Evolutionary conservation across 2,113 vertebrate species (phyloP), one percentile per base, ranked within the genome.

Genomic region (Myotis davidii): DNA sequence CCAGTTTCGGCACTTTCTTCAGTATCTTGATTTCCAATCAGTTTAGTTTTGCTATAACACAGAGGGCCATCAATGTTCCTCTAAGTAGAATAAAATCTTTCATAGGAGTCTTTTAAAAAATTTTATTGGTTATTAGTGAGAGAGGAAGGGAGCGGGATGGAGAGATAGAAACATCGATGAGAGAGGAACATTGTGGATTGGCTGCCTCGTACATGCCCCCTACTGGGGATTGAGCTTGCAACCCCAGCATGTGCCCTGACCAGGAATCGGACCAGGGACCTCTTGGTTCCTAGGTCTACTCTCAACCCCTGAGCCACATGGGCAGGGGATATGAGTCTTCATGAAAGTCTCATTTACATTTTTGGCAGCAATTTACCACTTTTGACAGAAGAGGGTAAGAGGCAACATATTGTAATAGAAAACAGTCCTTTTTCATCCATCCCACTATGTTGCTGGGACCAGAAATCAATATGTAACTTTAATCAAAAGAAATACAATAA

Each of bases 301-400:
- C 25, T 27, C 25, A 61, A 27, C 59, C 11, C 10, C 59, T 61
- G 59, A 61, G 45, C 45, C 45, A 45, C 45, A 61, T 1, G 25
- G 9, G 25, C 25, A 61, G 59, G 59, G 59, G 59, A 25, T 61
- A 61, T 61, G 56, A 59, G 23, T 25, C 69, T 85, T 90, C 29
- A 17, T 39, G 74, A 87, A 56, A 91, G 59, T 5, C 2, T 74
- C 34, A 25, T 45, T 91, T 91, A 84, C 84, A 84, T 83, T 86
- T 78, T 76, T 59, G 52, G 20, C 32, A 79, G 29, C 65, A 79
- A 95, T 20, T 95, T 90, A 95, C 56, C 32, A 50, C 61, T 88
- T 95, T 67, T 67, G 32, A 67, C 16, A n/a, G 64, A 67, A 67
- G 64, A 67, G 64, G 14, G 64, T 16, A 32, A n/a, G 14, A 67